Base-by-base conservation (phyloP, 2,888 invertebrate species). In the Athalia rosae region DNA sequence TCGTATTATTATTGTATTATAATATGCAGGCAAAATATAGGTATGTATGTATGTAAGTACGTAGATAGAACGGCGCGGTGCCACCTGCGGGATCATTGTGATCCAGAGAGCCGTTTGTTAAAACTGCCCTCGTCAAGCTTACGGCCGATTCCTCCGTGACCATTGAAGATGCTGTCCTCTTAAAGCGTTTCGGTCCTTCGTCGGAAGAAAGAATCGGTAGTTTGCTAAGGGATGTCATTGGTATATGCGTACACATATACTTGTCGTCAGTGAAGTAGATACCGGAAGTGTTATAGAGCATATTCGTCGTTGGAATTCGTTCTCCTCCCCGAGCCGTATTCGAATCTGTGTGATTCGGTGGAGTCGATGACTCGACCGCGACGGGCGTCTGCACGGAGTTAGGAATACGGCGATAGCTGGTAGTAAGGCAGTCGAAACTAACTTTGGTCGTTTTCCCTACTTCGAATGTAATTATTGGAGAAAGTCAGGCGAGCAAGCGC, bases 381-480 rank as follows among this genome's bases (percentile, higher is more conserved):
- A 64, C 28, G 28, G 28, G 28, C 28, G 47, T n/a, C 64, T 63
- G 13, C 3, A n/a, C 45, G 62, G 4, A 6, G n/a, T 1, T 63
- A 47, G 41, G 45, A 5, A n/a, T 45, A 47, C 13, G 8, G 53
- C 6, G 15, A 58, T 28, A 41, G 13, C 8, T 45, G 13, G 58
- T 58, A 43, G 58, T 58, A 43, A 56, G 50, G n/a, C 45, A 56
- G 69, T 69, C 13, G 69, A 69, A 69, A 56, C 28, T 28, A 28
- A 28, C 69, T 69, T 69, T 13, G 69, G 56, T 69, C 69, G 69
- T 69, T 69, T 69, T 59, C 61, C 73, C 61, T 61, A 47, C 73
- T 74, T 74, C 73, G 73, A 74, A 74, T 74, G 73, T 74, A 61
- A 61, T 61, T 61, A 74, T 74, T 74, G 61, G 59, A 48, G 73